Base-by-base conservation (phyloP, 2,113 vertebrate genomes). In the Nothoprocta perdicaria region DNA sequence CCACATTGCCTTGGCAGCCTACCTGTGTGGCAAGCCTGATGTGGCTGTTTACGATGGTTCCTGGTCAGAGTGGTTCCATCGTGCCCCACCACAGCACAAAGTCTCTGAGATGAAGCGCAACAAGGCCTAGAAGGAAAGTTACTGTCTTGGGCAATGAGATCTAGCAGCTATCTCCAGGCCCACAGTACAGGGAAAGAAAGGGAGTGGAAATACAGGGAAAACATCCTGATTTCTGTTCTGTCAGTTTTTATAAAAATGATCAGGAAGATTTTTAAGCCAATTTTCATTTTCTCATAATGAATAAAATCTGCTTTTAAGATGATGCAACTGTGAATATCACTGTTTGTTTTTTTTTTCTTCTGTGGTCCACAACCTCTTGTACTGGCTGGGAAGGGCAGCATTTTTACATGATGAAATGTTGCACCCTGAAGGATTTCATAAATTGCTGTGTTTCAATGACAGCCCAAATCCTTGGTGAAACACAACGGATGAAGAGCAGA, bases 61-160 rank as follows among this genome's bases (percentile, higher is more conserved):
- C 84, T 99, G 99, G 99, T 96, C 94, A 0, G 99, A 99, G 89
- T 99, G 99, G 99, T 99, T 98, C 93, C 97, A 93, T 85, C 97
- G 97, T 50, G 98, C 98, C 1, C 96, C 98, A 2, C 96, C 98
- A 0, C 98, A 98, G 69, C 95, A 97, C 33, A 96, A 98, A 16
- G 96, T 99, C 85, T 98, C 98, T 3, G 98, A 98, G 92, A 41
- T 93, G 72, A 97, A 96, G 65, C 89, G 92, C 7, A 78, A 38
- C 74, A 97, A 96, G 88, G 96, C 92, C 57, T 97, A 95, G 95
- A 87, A 31, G 10, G 8, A 61, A 40, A 24, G 12, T 38, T 43
- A 16, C 31, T 65, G 43, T 31, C 58, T 53, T 66, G 12, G 50
- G 19, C 41, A 24, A 0, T 1, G 6, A 3, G 1, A 23, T 50